Conservation (phyloP, 2,113 vertebrate species). For the Saccopteryx bilineata region DNA sequence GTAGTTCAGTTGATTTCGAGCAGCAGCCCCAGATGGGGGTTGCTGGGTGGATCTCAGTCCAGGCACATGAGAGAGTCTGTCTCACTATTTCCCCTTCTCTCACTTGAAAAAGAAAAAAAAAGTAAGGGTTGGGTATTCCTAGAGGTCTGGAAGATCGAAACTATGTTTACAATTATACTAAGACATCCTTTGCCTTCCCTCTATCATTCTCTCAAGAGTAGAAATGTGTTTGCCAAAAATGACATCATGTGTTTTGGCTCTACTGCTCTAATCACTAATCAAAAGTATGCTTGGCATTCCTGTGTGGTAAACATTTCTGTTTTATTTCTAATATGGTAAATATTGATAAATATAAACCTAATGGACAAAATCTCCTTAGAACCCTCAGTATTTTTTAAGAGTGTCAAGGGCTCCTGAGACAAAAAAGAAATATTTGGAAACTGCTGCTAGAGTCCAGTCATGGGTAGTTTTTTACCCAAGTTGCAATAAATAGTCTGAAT, state of each 20-base stretch:
- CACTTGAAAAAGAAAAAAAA: neutral
- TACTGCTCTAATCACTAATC: neutral
- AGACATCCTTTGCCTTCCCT: neutral
- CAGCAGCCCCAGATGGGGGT: too few relatives aligned
- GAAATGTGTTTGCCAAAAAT: neutral
- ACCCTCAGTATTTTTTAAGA: neutral
- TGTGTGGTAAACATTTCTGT: neutral
- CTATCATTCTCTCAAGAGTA: neutral
- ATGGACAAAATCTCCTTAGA: neutral
- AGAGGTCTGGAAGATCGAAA: neutral
- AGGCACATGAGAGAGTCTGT: too few relatives aligned
- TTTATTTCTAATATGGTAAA: neutral
- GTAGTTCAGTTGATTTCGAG: too few relatives aligned
- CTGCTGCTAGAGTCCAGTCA: fast-evolving
- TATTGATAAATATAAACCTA: neutral
- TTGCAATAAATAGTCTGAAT: neutral
- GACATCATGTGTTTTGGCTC: neutral
- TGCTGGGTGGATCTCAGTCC: too few relatives aligned
- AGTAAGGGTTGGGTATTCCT: neutral
- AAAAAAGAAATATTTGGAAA: neutral
- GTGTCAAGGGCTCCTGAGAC: neutral
- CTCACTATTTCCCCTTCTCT: too few relatives aligned
- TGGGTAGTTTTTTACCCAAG: neutral
- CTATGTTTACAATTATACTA: neutral
- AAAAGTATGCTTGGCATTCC: neutral